Percentiles rank a stretch among this genome's conserved stretches.
These are phyloP conservation scores for Conus betulinus DNA, from an alignment of 1,140 invertebrate species.

Conservation along the genomic window DNA sequence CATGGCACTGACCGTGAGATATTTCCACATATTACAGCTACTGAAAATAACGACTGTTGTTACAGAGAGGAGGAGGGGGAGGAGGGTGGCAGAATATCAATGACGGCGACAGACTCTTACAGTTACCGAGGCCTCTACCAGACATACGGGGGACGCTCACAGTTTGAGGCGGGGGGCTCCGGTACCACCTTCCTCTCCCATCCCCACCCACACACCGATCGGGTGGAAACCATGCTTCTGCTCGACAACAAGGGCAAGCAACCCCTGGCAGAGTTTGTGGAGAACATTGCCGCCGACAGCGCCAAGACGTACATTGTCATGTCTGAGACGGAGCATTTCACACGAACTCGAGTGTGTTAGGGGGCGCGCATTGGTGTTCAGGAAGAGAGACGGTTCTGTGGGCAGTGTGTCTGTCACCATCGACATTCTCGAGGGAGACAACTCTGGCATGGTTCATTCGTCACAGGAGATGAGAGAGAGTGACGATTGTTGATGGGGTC, in stretches of 20 bases:
- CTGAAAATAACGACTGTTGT: background rate
- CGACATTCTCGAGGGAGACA: conserved; percentile 60
- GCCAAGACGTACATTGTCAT: conserved; percentile 55
- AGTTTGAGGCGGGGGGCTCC: conserved; percentile 58
- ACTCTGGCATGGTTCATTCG: conserved; percentile 61
- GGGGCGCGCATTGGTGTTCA: conserved; percentile 60
- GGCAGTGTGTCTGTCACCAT: conserved; percentile 48
- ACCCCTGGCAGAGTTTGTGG: conserved; percentile 52
- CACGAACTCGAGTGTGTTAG: conserved; percentile 23
- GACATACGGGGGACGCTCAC: conserved; percentile 60
- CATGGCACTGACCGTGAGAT: too few species aligned
- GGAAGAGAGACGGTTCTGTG: conserved; percentile 32
- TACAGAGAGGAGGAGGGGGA: conserved; percentile 62
- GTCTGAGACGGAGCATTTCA: conserved; percentile 30
- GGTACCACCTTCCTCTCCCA: conserved; percentile 59
- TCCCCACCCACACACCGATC: conserved; percentile 34
- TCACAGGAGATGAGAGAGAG: conserved; percentile 51
- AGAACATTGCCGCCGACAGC: conserved; percentile 52
- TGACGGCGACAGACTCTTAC: conserved; percentile 46
- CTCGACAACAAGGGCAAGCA: conserved; percentile 58
- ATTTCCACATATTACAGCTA: background rate
- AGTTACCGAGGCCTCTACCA: conserved; percentile 55
- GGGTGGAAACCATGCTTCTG: conserved; percentile 41
- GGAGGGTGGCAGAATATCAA: conserved; percentile 61
- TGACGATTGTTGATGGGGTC: conserved; percentile 52